Percentiles rank a stretch among this genome's conserved stretches.
phyloP scores from a whole-genome alignment of 2,888 invertebrate genomes.

The Netelia virgata region DNA sequence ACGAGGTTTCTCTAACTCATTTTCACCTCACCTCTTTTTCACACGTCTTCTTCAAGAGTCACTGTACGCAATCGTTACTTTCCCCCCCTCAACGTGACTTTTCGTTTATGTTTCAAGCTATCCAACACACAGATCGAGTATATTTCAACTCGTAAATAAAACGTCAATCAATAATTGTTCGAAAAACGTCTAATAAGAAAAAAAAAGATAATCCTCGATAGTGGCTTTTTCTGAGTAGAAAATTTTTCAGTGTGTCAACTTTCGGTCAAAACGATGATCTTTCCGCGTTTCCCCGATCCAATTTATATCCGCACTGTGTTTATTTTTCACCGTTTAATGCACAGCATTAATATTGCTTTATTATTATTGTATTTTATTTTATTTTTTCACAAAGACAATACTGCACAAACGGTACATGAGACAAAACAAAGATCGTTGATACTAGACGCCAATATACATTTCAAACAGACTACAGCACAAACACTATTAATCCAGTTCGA shows the following conservation, averaged over 20 bases:
- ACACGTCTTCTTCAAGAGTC: slow-evolving; percentile 30
- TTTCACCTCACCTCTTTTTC: slow-evolving; percentile 33
- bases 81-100: slow-evolving; percentile 7
- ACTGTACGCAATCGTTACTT: slow-evolving; percentile 44
- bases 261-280: slow-evolving; percentile 2
- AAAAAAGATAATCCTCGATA: slow-evolving; percentile 53
- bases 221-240: slow-evolving; percentile 56
- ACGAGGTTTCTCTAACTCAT: neutral
- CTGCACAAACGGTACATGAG: slow-evolving; percentile 77
- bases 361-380: slow-evolving; percentile 63
- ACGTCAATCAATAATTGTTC: slow-evolving; percentile 1
- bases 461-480: slow-evolving; percentile 68
- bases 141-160: slow-evolving; percentile 16
- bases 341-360: slow-evolving; percentile 62
- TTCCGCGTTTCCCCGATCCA: slow-evolving; percentile 45
- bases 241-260: neutral
- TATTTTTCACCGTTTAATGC: slow-evolving; percentile 63
- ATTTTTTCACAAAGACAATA: slow-evolving; percentile 75
- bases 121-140: slow-evolving; percentile 16
- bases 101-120: slow-evolving; percentile 19
- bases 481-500: slow-evolving; percentile 59
- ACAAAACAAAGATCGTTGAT: slow-evolving; percentile 56
- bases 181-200: slow-evolving; percentile 15
- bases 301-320: slow-evolving; percentile 41
- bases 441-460: slow-evolving; percentile 35